phyloP scores from a whole-genome alignment of 2,888 invertebrate species.

The Serrognathus titanus region DNA sequence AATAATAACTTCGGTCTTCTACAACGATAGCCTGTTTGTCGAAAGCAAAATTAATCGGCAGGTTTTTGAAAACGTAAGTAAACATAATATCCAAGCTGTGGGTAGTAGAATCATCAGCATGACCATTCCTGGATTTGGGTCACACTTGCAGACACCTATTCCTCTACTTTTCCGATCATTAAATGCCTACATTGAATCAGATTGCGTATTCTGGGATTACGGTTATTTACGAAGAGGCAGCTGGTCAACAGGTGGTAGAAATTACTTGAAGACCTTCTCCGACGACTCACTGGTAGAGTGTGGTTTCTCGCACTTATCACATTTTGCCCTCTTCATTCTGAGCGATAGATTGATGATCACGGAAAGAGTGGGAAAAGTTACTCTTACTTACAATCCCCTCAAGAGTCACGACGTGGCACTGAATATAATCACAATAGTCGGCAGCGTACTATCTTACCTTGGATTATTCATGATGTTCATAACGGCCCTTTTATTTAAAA shows the following conservation, averaged over 20 bases:
- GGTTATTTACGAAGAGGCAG: slow-evolving; percentile 4
- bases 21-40: slow-evolving; percentile 6
- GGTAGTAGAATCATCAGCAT: slow-evolving; percentile 6
- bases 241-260: slow-evolving; percentile 11
- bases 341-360: background rate
- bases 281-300: slow-evolving; percentile 3
- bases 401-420: slow-evolving; percentile 4
- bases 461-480: slow-evolving; percentile 3
- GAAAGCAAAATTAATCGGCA: background rate
- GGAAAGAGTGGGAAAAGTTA: no score
- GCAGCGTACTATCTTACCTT: slow-evolving; percentile 8
- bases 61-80: no score
- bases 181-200: background rate
- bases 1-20: slow-evolving; percentile 6
- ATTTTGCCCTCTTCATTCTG: slow-evolving; percentile 7
- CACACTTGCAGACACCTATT: background rate
- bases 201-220: slow-evolving; percentile 12
- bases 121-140: background rate
- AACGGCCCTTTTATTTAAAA: slow-evolving; percentile 4
- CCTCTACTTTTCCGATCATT: background rate
- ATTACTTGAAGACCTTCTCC: background rate
- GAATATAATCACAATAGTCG: slow-evolving; percentile 5
- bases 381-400: background rate
- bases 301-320: slow-evolving; percentile 3
- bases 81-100: slow-evolving; percentile 1